Evolutionary conservation across 2,888 invertebrate genomes (phyloP), one percentile per base, ranked within the genome.

Genomic region (Mesorhabditis sp.): DNA sequence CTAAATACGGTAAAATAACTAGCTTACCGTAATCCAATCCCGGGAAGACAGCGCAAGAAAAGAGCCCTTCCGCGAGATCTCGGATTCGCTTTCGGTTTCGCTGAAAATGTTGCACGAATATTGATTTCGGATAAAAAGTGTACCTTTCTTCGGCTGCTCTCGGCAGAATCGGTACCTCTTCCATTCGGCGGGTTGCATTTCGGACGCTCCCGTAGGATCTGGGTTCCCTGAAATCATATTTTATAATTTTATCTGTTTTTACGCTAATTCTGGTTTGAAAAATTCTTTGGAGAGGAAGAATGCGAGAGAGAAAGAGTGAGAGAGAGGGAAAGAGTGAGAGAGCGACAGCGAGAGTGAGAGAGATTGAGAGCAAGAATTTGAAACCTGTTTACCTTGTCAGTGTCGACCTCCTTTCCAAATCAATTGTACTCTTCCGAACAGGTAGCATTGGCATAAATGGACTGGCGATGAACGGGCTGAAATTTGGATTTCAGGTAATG

Each of bases 381-480:
- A 50, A 50, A n/a, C 58, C n/a, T 50, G 1, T n/a, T 15, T 41
- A 15, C 62, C 66, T 45, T n/a, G 10, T n/a, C n/a, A 44, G 7
- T 45, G 44, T 66, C 41, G 44, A 45, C 41, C 28, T n/a, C 7
- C 5, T 45, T 4, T 67, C 58, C 42, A 71, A 67, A 50, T 73
- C 73, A 67, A 79, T 78, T 5, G 78, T 72, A 5, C 80, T 77
- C 4, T 80, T 70, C 73, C 81, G 81, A 4, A 82, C 82, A n/a
- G 81, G 79, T 28, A 28, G 28, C 61, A 83, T 78, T 41, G 83
- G 84, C 82, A 84, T 84, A 70, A 84, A 84, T 4, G 83, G 82
- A 4, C 80, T 80, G 4, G 80, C 78, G 66, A 84, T 81, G 66
- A 82, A 70, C 2, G 84, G 84, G 65, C 84, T 84, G 72, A 71